phyloP scores from a whole-genome alignment of 2,888 invertebrate genomes.

The Troilus luridus region DNA sequence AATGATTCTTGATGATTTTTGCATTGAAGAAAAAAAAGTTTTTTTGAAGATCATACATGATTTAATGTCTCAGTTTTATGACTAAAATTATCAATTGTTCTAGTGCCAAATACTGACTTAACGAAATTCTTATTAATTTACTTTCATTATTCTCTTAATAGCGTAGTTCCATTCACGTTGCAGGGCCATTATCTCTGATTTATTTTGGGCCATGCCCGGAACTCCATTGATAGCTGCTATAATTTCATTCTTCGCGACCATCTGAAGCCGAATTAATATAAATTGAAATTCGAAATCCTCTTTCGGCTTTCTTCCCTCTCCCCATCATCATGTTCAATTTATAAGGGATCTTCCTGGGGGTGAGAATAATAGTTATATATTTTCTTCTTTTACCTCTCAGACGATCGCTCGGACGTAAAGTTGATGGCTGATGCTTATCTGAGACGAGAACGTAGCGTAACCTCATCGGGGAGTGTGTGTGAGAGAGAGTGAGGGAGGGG shows the following conservation, averaged over 20 bases:
- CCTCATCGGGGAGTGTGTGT: constrained; percentile 11
- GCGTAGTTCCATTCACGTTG: not conserved
- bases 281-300: not conserved
- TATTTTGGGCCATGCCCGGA: not conserved
- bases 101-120: too few relatives aligned
- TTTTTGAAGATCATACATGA: too few relatives aligned
- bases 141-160: not conserved
- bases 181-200: not conserved
- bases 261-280: not conserved
- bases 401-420: not conserved
- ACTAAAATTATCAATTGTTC: too few relatives aligned
- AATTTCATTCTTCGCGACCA: not conserved
- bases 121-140: not conserved
- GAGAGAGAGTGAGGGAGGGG: not conserved
- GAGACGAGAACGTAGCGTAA: not conserved
- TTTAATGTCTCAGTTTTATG: too few relatives aligned
- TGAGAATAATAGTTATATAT: not conserved
- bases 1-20: too few relatives aligned
- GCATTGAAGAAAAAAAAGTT: too few relatives aligned
- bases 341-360: not conserved
- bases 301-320: not conserved
- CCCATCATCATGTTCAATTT: not conserved
- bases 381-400: not conserved
- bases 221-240: not conserved
- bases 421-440: constrained; percentile 10